These are phyloP conservation scores for Glyphotaelius pellucidus DNA, from an alignment of 2,888 invertebrate species.

Conservation along the genomic window DNA sequence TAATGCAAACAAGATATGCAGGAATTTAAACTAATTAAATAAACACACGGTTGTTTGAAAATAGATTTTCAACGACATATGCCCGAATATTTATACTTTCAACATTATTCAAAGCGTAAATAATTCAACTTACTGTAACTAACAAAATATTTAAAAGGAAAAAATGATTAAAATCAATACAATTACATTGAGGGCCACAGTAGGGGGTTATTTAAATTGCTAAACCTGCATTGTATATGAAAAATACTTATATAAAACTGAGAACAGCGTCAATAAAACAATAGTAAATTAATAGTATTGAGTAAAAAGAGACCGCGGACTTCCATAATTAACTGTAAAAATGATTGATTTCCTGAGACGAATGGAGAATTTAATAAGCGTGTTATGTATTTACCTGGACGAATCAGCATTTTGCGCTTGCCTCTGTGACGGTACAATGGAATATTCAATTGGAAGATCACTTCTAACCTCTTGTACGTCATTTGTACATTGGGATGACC, in stretches of 20 bases:
- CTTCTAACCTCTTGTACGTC: conserved; percentile 68
- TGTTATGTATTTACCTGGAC: conserved; percentile 80
- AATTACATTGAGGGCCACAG: neutral
- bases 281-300: conserved; percentile 31
- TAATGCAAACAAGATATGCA: neutral
- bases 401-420: conserved; percentile 96
- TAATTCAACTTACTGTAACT: neutral
- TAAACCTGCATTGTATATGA: neutral
- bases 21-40: neutral
- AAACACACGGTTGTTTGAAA: neutral
- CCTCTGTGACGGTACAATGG: conserved; percentile 88
- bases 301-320: neutral
- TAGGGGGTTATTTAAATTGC: neutral
- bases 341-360: conserved; percentile 28
- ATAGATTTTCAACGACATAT: neutral
- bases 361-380: neutral
- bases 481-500: conserved; percentile 40
- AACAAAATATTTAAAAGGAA: neutral
- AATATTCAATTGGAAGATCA: conserved; percentile 86
- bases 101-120: neutral
- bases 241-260: neutral
- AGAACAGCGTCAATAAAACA: neutral
- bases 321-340: conserved; percentile 31
- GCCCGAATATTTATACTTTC: too few species aligned
- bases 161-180: neutral